Base-by-base conservation (phyloP, 2,113 vertebrate species). In the Zootoca vivipara region DNA sequence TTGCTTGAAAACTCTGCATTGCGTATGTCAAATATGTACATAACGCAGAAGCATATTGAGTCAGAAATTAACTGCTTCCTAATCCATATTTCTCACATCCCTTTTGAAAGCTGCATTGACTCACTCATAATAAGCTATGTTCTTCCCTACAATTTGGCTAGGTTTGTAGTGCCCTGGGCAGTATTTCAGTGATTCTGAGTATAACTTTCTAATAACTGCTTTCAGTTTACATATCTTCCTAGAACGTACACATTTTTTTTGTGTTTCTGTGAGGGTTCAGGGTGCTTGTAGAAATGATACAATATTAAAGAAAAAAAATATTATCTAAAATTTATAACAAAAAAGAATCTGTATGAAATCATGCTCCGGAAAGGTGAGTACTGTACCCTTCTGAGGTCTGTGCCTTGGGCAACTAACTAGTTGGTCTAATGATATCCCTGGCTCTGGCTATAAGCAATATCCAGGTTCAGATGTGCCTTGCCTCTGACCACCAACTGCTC, bases 21-120 rank as follows among this genome's bases (percentile, higher is more conserved):
- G 56, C 88, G 86, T 91, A 85, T 89, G 87, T 82, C 91, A 92
- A 80, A 42, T 86, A 86, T 65, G 85, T 78, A 91, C 91, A 91
- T 85, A 90, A 82, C 1, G 0, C 52, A 86, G 83, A 4, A 16
- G 52, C 72, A 87, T 38, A 1, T 72, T 92, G 64, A 91, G 85
- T 20, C 30, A 89, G 9, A 90, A 13, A 87, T 86, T 70, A 87
- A 91, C 79, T 72, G 70, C 62, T 85, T 75, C 26, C 52, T 42
- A 74, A 24, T n/a, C 62, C 62, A 40, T 42, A 85, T 77, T 67
- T 18, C 2, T 82, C 79, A 52, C 73, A 93, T 84, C 3, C 28
- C 86, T 5, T 82, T 72, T 18, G 82, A 56, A 38, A 83, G 64
- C n/a, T 81, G 2, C 9, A 86, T 86, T 89, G 72, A 72, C 85